Evolutionary conservation across 92 coral and sea anemone species (phyloP), one percentile per base, ranked within the genome.

Genomic region (Galaxea fascicularis): DNA sequence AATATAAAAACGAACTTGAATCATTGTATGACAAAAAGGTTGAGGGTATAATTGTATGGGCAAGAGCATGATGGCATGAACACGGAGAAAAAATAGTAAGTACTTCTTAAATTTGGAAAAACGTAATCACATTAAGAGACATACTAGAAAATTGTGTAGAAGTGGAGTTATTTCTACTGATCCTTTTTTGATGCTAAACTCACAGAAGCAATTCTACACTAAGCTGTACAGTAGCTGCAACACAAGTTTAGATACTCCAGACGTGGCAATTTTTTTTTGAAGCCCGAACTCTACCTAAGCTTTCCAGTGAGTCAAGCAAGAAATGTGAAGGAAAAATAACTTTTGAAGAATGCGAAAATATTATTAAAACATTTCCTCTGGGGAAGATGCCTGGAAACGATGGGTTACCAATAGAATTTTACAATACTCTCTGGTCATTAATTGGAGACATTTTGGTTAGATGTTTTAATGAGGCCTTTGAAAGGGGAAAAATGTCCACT

Each of bases 311-410:
- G 17, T 76, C 47, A 10, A 76, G 82, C 31, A 66, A 29, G 46
- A 76, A 28, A 54, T 76, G 82, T 51, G 69, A 76, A 76, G 82
- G 69, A 57, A 66, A 26, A 76, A 76, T 56, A 20, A 54, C 60
- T 31, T 17, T 26, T 26, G 49, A 76, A 45, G 0, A 76, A 76
- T 54, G 64, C 3, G 24, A 58, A 58, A 58, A 58, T 20, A 56
- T 56, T 56, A 56, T 56, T 56, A 56, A 56, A 56, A 56, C 62
- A 56, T 56, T 56, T 56, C 62, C 62, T 12, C 62, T n/a, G 15
- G 62, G 62, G 4, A 56, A 56, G 62, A 56, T 18, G 17, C 62
- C 62, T 56, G 62, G 62, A 46, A 46, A 46, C 51, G 51, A 46
- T 12, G 51, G 51, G 51, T 46, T 46, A 46, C n/a, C n/a, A n/a